A percentile compares a stretch with the other conserved stretches of the same genome.
These are phyloP conservation scores for Onychostoma macrolepis DNA, from an alignment of 2,113 vertebrate genomes.

Conservation along the genomic window DNA sequence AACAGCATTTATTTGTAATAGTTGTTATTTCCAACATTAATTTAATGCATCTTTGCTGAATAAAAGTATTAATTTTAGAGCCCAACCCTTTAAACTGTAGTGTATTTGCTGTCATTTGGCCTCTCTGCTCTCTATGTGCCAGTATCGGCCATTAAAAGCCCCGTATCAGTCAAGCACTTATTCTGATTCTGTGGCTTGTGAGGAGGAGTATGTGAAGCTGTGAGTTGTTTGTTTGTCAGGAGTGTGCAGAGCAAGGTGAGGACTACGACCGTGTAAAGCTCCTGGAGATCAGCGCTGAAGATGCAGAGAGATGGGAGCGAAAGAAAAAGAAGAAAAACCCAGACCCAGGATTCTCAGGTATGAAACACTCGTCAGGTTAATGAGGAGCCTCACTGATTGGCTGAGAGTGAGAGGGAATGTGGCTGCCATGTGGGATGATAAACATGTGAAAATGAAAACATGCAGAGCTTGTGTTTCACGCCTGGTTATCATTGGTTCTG, in stretches of 20 bases:
- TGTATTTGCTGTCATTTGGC: neutral
- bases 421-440: constrained; percentile 66
- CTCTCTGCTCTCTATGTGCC: neutral
- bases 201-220: neutral
- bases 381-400: neutral
- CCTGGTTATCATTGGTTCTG: constrained; percentile 68
- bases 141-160: neutral
- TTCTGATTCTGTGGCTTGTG: neutral
- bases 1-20: neutral
- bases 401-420: constrained; percentile 52
- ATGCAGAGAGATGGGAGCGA: constrained; percentile 93
- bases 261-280: constrained; percentile 91
- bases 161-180: neutral
- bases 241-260: constrained; percentile 86
- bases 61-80: neutral
- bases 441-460: constrained; percentile 39
- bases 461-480: constrained; percentile 39
- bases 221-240: constrained; percentile 71
- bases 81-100: neutral
- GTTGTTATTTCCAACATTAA: neutral
- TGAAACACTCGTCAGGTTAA: neutral
- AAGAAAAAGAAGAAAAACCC: constrained; percentile 94
- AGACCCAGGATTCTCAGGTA: constrained; percentile 95
- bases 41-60: neutral
- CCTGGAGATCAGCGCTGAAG: constrained; percentile 91